phyloP scores from a whole-genome alignment of 2,797 vertebrate genomes.

The Haliaeetus vocifer region DNA sequence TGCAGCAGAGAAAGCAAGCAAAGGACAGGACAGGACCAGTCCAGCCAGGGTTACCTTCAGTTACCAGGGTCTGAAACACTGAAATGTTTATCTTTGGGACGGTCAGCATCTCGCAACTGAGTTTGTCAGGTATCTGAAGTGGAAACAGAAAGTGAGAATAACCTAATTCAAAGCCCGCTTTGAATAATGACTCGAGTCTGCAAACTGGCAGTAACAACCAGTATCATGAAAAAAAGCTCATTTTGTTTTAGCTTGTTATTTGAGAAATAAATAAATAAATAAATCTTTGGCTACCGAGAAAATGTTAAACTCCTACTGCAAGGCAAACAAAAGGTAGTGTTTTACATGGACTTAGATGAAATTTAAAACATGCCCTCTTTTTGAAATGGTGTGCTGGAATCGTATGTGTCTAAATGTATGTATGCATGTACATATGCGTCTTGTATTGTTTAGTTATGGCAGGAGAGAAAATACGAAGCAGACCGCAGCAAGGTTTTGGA shows the following conservation, averaged over 20 bases:
- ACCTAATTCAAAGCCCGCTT: background rate
- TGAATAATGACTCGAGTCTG: background rate
- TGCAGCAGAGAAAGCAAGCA: background rate
- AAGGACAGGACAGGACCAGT: background rate
- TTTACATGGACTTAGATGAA: background rate
- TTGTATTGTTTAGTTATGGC: background rate
- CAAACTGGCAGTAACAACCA: background rate
- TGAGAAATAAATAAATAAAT: background rate
- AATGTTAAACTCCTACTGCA: background rate
- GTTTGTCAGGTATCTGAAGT: background rate
- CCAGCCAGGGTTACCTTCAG: background rate
- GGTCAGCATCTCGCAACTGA: background rate
- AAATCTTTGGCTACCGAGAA: background rate
- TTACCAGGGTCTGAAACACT: background rate
- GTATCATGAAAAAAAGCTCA: accelerated
- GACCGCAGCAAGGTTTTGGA: background rate
- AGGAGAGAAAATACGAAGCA: background rate
- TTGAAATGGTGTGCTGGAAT: background rate
- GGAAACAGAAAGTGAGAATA: background rate
- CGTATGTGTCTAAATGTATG: accelerated
- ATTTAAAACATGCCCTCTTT: background rate
- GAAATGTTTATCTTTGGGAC: background rate
- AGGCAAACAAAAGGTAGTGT: background rate
- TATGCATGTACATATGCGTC: background rate
- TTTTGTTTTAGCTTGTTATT: background rate